Conservation (phyloP, 2,888 invertebrate genomes). For the Dryobota labecula region DNA sequence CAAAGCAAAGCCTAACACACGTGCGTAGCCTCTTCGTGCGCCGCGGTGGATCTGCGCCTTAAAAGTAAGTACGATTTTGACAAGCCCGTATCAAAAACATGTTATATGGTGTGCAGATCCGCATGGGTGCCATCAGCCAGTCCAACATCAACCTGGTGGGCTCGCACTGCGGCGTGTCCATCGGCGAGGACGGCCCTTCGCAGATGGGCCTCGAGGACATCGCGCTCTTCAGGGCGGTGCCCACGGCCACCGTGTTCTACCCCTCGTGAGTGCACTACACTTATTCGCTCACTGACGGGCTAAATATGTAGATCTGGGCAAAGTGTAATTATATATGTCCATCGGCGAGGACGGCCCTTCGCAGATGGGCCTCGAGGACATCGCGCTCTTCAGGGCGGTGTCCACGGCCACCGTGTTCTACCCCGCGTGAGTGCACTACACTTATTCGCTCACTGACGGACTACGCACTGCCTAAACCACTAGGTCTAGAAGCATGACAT, state of each 20-base stretch:
- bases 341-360: slow-evolving; percentile 99
- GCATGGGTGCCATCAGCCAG: slow-evolving; percentile 99
- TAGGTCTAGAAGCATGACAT: too few species aligned
- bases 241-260: slow-evolving; percentile 93
- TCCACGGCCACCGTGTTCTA: slow-evolving; percentile 94
- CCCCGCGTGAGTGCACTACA: slow-evolving; percentile 87
- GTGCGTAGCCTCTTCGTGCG: too few species aligned
- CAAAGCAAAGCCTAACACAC: too few species aligned
- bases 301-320: too few species aligned
- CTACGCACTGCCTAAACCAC: too few species aligned
- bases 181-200: slow-evolving; percentile 99
- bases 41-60: too few species aligned
- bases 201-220: slow-evolving; percentile 99
- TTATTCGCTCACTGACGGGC: too few species aligned
- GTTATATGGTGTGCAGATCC: slow-evolving; percentile 91
- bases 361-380: slow-evolving; percentile 99
- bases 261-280: slow-evolving; percentile 87
- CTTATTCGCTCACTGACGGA: too few species aligned
- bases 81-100: too few species aligned
- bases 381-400: slow-evolving; percentile 98
- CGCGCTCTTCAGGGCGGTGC: slow-evolving; percentile 98
- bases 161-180: slow-evolving; percentile 99
- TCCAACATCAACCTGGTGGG: slow-evolving; percentile 99
- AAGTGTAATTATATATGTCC: too few species aligned
- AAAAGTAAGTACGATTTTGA: neutral